Evolutionary conservation across 23 tunicate genomes (phyloP), one percentile per base, ranked within the genome.

Genomic region (Oikopleura vanhoeffeni): DNA sequence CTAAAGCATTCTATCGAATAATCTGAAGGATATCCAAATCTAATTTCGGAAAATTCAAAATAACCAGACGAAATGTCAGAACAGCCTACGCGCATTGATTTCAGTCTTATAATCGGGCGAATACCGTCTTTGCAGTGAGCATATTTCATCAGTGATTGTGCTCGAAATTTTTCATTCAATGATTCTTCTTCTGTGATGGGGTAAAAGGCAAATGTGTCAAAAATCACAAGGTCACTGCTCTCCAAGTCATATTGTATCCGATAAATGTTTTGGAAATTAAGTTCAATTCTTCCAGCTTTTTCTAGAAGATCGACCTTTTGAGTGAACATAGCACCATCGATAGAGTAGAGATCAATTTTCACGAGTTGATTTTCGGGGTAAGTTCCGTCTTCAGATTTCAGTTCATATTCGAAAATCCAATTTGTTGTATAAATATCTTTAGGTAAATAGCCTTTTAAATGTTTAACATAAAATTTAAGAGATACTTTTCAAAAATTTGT

Each of bases 61-160:
- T 13, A 71, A 30, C 79, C 79, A 4, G 79, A 18, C 2, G 3
- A 2, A 38, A 71, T 32, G 34, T 71, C 79, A 2, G 27, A 2
- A 30, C 79, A 71, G 38, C 79, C 79, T 18, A 71, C 79, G 2
- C 79, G 79, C 79, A 71, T 33, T 18, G 34, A 33, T 32, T 71
- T 71, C 27, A 71, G 79, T 24, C 64, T 13, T 2, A 71, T 30
- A 30, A 71, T 32, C 35, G 79, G 79, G 38, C 79, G 79, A 4
- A 71, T 71, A 24, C 64, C 64, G 27, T 71, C 79, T 32, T 2
- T 32, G 79, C 79, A 71, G 79, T 71, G 79, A 33, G 79, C 79
- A 30, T 71, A 71, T 32, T 71, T 71, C 35, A 71, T 18, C 38
- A 71, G 79, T 38, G 79, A 71, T 30, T 71, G 34, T 13, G 32